Conservation (phyloP, 2,888 invertebrate species). For the Drosophila lacicola region DNA sequence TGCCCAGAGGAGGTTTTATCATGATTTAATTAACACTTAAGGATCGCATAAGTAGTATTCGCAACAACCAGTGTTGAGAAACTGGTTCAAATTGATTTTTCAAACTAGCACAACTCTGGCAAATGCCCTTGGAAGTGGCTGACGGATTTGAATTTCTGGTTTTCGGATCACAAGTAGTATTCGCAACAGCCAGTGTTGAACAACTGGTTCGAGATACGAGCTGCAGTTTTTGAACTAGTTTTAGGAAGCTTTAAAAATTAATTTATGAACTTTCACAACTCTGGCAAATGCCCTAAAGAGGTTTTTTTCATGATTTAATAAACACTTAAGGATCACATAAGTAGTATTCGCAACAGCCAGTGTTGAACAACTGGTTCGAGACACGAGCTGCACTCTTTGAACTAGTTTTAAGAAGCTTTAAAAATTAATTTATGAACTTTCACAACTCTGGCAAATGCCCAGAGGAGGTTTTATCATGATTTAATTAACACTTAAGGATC, state of each 20-base stretch:
- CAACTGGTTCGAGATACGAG: slow-evolving; percentile 8
- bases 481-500: neutral
- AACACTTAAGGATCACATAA: slow-evolving; percentile 6
- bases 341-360: slow-evolving; percentile 18
- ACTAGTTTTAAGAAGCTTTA: slow-evolving; percentile 13
- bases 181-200: slow-evolving; percentile 17
- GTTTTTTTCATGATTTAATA: too few species aligned
- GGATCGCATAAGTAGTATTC: slow-evolving; percentile 3
- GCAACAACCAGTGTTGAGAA: slow-evolving; percentile 8
- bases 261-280: neutral
- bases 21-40: too few species aligned
- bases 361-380: slow-evolving; percentile 22
- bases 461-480: too few species aligned
- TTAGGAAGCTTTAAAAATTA: neutral
- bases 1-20: too few species aligned
- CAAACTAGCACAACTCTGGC: too few species aligned
- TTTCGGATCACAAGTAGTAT: slow-evolving; percentile 12
- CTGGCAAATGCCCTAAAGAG: too few species aligned
- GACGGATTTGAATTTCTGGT: too few species aligned
- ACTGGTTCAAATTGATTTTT: too few species aligned
- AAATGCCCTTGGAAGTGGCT: too few species aligned
- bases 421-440: neutral
- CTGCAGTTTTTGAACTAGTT: slow-evolving; percentile 3
- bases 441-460: neutral
- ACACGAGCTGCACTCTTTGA: neutral